Conservation (phyloP, 2,113 vertebrate species). For the Eidolon helvum region DNA sequence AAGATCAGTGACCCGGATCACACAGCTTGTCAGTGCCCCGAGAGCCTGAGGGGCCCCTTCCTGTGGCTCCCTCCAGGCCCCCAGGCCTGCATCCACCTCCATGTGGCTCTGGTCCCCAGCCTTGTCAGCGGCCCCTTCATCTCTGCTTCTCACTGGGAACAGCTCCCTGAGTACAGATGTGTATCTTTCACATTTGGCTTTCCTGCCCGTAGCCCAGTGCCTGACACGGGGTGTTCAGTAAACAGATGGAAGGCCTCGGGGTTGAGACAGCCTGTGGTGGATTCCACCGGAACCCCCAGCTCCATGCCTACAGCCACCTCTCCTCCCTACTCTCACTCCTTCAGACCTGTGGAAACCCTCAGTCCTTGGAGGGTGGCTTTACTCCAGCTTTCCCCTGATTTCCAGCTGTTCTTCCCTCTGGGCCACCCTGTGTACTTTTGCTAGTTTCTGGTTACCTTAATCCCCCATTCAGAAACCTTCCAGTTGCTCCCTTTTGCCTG, state of each 20-base stretch:
- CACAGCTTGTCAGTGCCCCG: not conserved
- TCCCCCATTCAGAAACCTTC: not conserved
- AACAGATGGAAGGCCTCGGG: not conserved
- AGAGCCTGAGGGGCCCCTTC: not conserved
- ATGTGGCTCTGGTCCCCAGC: not conserved
- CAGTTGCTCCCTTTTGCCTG: not conserved
- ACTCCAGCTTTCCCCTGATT: not conserved
- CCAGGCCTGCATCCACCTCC: not conserved
- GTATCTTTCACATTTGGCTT: not conserved
- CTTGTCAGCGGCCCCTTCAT: not conserved
- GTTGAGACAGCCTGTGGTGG: not conserved
- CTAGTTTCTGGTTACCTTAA: not conserved
- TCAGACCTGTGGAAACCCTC: not conserved
- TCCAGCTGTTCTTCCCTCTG: not conserved
- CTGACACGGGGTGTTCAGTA: not conserved
- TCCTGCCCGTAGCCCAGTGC: not conserved
- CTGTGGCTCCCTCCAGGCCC: not conserved
- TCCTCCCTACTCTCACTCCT: not conserved
- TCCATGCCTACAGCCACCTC: not conserved
- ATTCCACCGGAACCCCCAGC: accelerated
- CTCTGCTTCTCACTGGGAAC: not conserved
- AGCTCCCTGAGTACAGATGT: not conserved
- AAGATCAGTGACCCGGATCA: not conserved
- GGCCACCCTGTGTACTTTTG: not conserved
- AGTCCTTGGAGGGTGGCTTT: not conserved